Evolutionary conservation across 2,797 vertebrate species (phyloP).

Genomic region (Meda fulgida): DNA sequence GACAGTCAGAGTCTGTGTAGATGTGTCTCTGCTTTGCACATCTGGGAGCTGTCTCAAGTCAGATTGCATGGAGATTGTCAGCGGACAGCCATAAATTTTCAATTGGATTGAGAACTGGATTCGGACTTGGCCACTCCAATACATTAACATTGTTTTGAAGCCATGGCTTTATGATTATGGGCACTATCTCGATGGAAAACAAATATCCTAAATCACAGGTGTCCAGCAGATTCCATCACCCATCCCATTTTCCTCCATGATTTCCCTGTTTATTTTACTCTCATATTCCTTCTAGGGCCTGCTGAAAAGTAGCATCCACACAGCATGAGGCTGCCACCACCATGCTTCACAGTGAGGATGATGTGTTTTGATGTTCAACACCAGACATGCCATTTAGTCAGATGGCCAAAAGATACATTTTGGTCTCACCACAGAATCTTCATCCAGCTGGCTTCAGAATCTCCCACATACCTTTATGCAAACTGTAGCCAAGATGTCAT

Average conservation of each 20-base stretch:
- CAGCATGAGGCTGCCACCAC: background rate
- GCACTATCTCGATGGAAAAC: slow-evolving; percentile 3
- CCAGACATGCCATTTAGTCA: slow-evolving; percentile 5
- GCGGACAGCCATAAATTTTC: background rate
- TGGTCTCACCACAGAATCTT: background rate
- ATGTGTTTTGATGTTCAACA: background rate
- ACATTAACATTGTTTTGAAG: slow-evolving; percentile 10
- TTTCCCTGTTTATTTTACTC: slow-evolving; percentile 10
- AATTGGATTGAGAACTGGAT: slow-evolving; percentile 9
- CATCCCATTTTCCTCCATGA: slow-evolving; percentile 7
- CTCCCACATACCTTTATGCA: background rate
- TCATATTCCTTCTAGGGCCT: background rate
- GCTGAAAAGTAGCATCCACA: background rate
- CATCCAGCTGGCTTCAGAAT: slow-evolving; percentile 11
- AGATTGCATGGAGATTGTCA: background rate
- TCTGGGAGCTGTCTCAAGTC: background rate
- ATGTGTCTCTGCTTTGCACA: background rate
- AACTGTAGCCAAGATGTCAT: background rate
- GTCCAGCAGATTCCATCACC: slow-evolving; percentile 1
- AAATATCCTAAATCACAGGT: slow-evolving; percentile 6
- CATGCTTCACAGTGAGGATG: background rate
- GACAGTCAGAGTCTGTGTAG: background rate
- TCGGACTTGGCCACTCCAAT: background rate
- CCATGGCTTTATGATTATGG: slow-evolving; percentile 8
- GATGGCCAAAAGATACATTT: background rate